phyloP scores from a whole-genome alignment of 2,113 vertebrate species.

The Cnemophilus loriae region DNA sequence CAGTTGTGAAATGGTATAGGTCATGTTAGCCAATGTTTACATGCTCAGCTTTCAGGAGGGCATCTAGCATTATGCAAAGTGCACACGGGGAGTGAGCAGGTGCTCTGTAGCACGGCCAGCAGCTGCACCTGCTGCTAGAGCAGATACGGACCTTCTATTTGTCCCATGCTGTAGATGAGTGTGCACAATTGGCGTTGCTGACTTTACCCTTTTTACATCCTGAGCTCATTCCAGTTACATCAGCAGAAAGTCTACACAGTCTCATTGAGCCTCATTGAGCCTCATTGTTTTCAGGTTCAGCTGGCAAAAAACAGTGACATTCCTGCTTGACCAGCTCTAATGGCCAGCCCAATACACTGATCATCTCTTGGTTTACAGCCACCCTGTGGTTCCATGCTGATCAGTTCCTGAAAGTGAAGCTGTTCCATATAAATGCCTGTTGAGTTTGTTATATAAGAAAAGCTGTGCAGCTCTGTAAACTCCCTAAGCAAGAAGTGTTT shows the following conservation, averaged over 20 bases:
- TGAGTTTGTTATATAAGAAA: not conserved
- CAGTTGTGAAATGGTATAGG: not conserved
- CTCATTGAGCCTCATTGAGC: not conserved
- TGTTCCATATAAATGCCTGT: not conserved
- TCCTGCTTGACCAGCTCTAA: not conserved
- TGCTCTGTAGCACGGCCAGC: not conserved
- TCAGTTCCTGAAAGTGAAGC: not conserved
- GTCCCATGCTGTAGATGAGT: not conserved
- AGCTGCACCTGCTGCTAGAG: not conserved
- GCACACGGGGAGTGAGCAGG: not conserved
- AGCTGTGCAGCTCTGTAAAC: not conserved
- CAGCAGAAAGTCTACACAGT: not conserved
- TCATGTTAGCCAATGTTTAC: not conserved
- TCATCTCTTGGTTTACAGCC: not conserved
- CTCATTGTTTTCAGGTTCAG: not conserved
- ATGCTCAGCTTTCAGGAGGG: not conserved
- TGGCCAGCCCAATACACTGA: not conserved
- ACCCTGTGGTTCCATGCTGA: not conserved
- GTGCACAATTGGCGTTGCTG: not conserved
- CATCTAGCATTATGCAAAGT: not conserved
- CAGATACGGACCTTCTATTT: not conserved
- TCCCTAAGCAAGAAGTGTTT: not conserved
- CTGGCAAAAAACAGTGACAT: not conserved
- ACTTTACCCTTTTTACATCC: not conserved
- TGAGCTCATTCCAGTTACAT: not conserved